Evolutionary conservation across 2,113 vertebrate genomes (phyloP), one percentile per base, ranked within the genome.

Genomic region (Meles meles): DNA sequence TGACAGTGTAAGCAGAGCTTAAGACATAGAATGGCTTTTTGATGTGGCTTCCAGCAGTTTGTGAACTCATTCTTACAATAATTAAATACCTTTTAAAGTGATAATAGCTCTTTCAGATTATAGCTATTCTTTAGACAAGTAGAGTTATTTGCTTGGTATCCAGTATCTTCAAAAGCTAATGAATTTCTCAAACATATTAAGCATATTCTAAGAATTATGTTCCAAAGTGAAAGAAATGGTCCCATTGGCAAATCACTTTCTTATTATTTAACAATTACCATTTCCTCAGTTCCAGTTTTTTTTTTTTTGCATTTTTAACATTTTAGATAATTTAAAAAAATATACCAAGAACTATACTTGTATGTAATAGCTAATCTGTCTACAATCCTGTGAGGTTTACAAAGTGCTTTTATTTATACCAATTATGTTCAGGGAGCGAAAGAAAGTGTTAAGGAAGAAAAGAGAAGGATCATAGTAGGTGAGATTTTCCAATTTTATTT

Each of bases 21-120:
- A 93, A 77, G 74, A 92, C 44, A 14, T n/a, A 55, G 72, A 96
- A 97, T 96, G 89, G 63, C 92, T 97, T 96, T 97, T 96, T 96
- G 90, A 94, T 98, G 95, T 96, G 97, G 94, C 94, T 98, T 98
- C 96, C 94, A 97, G 90, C 69, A 55, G 94, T 88, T 85, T 96
- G 65, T 96, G 88, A 97, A 96, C 94, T 85, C 88, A 96, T 96
- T 98, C 85, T 93, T 67, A 71, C 29, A 89, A 98, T 93, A 97
- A 98, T 98, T 98, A 98, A 98, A 98, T 96, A 97, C 49, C 90
- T 96, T 97, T 96, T 92, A 93, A 96, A 92, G 55, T 93, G 84
- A 92, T 96, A 94, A 96, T 97, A 90, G n/a, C 76, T 79, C 87
- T 92, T 97, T 72, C 71, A 79, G 55, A 94, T 92, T 92, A 96